phyloP scores from a whole-genome alignment of 2,888 invertebrate species.

The Sericinus montela region DNA sequence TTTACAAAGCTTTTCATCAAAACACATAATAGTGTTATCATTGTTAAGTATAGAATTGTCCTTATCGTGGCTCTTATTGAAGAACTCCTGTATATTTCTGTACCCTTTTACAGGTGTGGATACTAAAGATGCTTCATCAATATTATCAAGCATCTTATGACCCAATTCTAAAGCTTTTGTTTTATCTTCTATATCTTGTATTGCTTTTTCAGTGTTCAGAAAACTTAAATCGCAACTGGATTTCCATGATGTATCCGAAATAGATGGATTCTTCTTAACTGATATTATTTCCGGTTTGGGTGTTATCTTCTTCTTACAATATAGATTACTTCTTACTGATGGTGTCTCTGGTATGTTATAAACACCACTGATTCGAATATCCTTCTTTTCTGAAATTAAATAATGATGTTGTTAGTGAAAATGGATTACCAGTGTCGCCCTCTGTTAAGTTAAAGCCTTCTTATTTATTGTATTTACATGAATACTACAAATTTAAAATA shows the following conservation, averaged over 20 bases:
- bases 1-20: slow-evolving; percentile 41
- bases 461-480: no score
- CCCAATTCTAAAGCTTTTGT: slow-evolving; percentile 36
- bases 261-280: slow-evolving; percentile 20
- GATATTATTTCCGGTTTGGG: slow-evolving; percentile 21
- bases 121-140: slow-evolving; percentile 47
- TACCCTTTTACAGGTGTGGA: slow-evolving; percentile 65
- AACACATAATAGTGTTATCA: slow-evolving; percentile 59
- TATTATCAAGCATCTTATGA: slow-evolving; percentile 42
- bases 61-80: slow-evolving; percentile 46
- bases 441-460: no score
- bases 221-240: slow-evolving; percentile 63
- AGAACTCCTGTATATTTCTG: slow-evolving; percentile 52
- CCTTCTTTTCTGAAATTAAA: slow-evolving; percentile 33
- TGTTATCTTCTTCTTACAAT: slow-evolving; percentile 30
- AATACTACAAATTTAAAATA: no score
- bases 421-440: no score
- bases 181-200: slow-evolving; percentile 48
- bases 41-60: slow-evolving; percentile 41
- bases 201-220: slow-evolving; percentile 57
- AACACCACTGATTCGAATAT: slow-evolving; percentile 59
- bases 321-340: slow-evolving; percentile 33
- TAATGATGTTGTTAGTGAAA: no score
- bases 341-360: slow-evolving; percentile 58
- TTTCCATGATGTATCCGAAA: slow-evolving; percentile 53